phyloP scores from a whole-genome alignment of 2,797 vertebrate genomes.

The Parotocinclus haroldoi region DNA sequence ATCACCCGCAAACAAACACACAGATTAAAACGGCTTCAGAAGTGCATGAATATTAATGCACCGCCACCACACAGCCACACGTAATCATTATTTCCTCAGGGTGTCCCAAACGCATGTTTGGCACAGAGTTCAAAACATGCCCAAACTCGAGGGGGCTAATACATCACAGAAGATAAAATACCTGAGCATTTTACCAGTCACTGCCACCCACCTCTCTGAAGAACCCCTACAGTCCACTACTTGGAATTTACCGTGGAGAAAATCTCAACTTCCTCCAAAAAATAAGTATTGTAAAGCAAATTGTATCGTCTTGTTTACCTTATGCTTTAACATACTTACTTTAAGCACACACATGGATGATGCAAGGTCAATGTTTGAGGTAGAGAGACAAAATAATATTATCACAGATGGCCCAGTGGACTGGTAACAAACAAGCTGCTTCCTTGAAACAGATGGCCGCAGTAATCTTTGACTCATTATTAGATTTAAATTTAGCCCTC shows the following conservation, averaged over 20 bases:
- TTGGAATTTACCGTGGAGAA: conserved; percentile 33
- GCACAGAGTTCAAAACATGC: conserved; percentile 68
- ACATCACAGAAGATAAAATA: conserved; percentile 63
- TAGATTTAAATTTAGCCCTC: too few relatives aligned
- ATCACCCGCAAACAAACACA: conserved; percentile 72
- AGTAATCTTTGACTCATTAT: too few relatives aligned
- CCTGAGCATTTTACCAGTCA: conserved; percentile 57
- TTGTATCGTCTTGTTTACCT: conserved; percentile 1
- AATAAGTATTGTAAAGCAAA: conserved; percentile 4
- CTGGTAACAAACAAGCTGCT: too few relatives aligned
- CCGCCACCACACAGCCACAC: conserved; percentile 57
- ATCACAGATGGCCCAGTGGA: too few relatives aligned
- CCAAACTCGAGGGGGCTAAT: conserved; percentile 56
- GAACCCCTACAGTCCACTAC: conserved; percentile 17
- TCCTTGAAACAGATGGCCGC: too few relatives aligned
- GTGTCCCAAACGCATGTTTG: conserved; percentile 63
- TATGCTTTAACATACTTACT: conserved; percentile 1
- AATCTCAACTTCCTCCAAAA: conserved; percentile 5
- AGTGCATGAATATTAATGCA: conserved; percentile 75
- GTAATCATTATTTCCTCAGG: conserved; percentile 70
- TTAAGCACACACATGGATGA: background rate
- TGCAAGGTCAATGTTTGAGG: conserved; percentile 2
- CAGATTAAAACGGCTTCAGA: conserved; percentile 73
- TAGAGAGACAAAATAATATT: too few relatives aligned
- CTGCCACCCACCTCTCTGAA: background rate